Evolutionary conservation across 2,888 invertebrate genomes (phyloP).

Genomic region (Conops quadrifasciatus): DNA sequence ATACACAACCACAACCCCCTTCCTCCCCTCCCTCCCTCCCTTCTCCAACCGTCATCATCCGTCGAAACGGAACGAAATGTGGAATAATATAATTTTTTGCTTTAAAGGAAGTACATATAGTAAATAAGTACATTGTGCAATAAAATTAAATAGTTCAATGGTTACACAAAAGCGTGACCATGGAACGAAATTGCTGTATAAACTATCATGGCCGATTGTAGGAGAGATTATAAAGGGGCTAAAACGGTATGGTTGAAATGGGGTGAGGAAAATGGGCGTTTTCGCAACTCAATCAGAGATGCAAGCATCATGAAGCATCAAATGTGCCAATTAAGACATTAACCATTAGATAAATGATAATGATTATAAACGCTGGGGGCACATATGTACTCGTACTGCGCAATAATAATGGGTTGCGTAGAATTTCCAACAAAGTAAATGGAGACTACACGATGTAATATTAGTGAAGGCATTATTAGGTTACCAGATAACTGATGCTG

Average conservation of each 20-base stretch:
- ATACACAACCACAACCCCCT: background rate
- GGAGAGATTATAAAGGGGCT: background rate
- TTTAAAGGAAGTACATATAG: background rate
- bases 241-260: background rate
- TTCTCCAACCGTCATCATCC: background rate
- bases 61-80: background rate
- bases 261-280: background rate
- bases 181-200: slow-evolving; percentile 9
- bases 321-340: too few relatives aligned
- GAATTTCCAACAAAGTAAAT: too few relatives aligned
- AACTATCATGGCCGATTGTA: background rate
- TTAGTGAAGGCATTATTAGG: too few relatives aligned
- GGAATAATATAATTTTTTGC: background rate
- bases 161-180: slow-evolving; percentile 9
- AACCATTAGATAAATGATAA: too few relatives aligned
- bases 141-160: slow-evolving; percentile 20
- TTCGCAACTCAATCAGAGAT: slow-evolving; percentile 2
- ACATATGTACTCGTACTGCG: too few relatives aligned
- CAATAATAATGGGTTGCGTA: too few relatives aligned
- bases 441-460: too few relatives aligned
- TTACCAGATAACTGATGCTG: too few relatives aligned
- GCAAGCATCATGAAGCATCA: too few relatives aligned
- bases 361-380: too few relatives aligned
- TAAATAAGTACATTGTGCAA: background rate
- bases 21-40: background rate